These are phyloP conservation scores for Sorex fumeus DNA, from an alignment of 2,113 vertebrate species.

Conservation along the genomic window DNA sequence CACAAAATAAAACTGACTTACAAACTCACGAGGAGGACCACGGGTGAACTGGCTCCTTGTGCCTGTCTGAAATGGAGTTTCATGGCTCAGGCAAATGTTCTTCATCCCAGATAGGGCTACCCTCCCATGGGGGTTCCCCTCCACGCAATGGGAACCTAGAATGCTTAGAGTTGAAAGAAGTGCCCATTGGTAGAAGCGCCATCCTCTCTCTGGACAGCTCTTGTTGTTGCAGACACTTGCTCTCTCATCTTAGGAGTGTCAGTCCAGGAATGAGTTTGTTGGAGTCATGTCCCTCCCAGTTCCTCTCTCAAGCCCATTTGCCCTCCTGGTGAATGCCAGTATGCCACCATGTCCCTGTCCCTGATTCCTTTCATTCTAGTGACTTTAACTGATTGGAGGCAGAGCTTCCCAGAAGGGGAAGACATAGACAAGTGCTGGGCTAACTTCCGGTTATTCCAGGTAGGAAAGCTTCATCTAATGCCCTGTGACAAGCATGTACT, in stretches of 20 bases:
- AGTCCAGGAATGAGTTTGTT: constrained; percentile 16
- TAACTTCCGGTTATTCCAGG: constrained; percentile 81
- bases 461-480: constrained; percentile 63
- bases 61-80: background rate
- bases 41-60: background rate
- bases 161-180: background rate
- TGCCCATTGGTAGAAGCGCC: too few species aligned
- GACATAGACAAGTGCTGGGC: constrained; percentile 59
- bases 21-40: constrained; percentile 15
- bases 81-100: background rate
- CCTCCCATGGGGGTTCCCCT: background rate
- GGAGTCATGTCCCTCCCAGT: background rate
- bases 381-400: constrained; percentile 64
- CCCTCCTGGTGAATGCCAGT: background rate
- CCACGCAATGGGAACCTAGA: background rate
- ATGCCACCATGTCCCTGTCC: background rate
- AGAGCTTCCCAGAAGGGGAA: constrained; percentile 44
- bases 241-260: background rate
- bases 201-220: background rate
- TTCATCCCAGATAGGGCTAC: background rate
- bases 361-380: constrained; percentile 55
- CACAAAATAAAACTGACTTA: background rate
- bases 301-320: background rate
- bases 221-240: background rate
- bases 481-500: constrained; percentile 51